Percentiles rank a stretch among this genome's conserved stretches.
Evolutionary conservation across 2,888 invertebrate genomes (phyloP).

Genomic region (Scelioninae gen. 2): DNA sequence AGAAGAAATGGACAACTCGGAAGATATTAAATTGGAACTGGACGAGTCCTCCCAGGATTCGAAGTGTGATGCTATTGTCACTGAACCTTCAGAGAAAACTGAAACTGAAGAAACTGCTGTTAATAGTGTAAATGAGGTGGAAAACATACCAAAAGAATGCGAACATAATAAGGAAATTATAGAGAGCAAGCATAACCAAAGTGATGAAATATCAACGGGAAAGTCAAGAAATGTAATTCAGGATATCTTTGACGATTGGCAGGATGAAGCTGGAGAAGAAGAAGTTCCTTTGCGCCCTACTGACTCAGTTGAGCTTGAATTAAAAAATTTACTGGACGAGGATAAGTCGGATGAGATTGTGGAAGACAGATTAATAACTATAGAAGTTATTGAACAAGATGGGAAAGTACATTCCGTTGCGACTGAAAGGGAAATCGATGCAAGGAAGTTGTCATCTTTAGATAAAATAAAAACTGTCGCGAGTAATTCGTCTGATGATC

Average conservation of each 20-base stretch:
- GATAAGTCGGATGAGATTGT: conserved; percentile 59
- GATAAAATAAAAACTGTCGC: conserved; percentile 21
- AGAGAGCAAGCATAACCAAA: conserved; percentile 2
- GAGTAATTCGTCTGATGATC: conserved; percentile 28
- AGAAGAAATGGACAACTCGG: conserved; percentile 6
- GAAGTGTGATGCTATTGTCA: not conserved
- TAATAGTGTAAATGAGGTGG: conserved; percentile 46
- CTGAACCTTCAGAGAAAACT: not conserved
- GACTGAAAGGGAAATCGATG: conserved; percentile 34
- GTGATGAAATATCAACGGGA: conserved; percentile 7
- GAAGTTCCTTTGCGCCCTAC: conserved; percentile 59
- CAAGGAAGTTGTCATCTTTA: not conserved
- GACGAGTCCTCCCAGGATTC: conserved; percentile 29
- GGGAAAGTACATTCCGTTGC: conserved; percentile 41
- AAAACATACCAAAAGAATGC: conserved; percentile 42
- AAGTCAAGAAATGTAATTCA: conserved; percentile 72
- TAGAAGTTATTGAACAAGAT: conserved; percentile 52
- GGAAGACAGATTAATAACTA: conserved; percentile 43
- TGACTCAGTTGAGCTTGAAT: conserved; percentile 70
- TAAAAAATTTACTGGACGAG: conserved; percentile 70
- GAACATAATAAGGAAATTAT: conserved; percentile 9
- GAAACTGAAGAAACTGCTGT: conserved; percentile 15
- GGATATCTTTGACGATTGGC: conserved; percentile 74
- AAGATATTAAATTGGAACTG: conserved; percentile 32
- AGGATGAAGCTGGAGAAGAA: conserved; percentile 70